These are phyloP conservation scores for Steinernema feltiae DNA, from an alignment of 1,140 invertebrate species.

Conservation along the genomic window DNA sequence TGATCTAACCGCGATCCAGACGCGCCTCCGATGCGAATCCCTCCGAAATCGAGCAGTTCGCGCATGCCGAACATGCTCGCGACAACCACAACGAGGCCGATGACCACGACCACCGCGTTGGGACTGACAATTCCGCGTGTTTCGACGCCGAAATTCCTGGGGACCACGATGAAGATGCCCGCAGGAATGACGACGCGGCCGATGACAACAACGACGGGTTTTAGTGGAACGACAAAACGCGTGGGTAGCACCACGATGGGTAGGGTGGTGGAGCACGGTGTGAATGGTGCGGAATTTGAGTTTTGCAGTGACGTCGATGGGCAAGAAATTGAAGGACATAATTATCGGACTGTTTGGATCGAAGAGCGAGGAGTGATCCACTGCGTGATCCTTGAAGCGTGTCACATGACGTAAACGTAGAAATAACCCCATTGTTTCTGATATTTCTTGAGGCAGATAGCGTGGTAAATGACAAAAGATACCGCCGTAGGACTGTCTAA, in stretches of 20 bases:
- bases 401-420: too few species aligned
- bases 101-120: slow-evolving; percentile 4
- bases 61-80: neutral
- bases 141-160: neutral
- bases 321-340: neutral
- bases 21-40: neutral
- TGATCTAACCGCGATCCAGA: neutral
- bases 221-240: too few species aligned
- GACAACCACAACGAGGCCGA: neutral
- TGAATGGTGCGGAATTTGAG: neutral
- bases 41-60: neutral
- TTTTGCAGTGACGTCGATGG: neutral
- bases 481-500: too few species aligned
- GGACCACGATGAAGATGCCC: neutral
- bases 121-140: neutral
- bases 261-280: neutral
- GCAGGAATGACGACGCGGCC: neutral
- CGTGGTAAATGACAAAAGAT: too few species aligned
- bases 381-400: neutral
- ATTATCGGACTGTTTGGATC: neutral
- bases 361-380: neutral
- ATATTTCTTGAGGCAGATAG: too few species aligned
- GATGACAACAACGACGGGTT: neutral
- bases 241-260: neutral
- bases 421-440: too few species aligned